Evolutionary conservation across 2,113 vertebrate species (phyloP).

Genomic region (Phylloscopus trochiloides): DNA sequence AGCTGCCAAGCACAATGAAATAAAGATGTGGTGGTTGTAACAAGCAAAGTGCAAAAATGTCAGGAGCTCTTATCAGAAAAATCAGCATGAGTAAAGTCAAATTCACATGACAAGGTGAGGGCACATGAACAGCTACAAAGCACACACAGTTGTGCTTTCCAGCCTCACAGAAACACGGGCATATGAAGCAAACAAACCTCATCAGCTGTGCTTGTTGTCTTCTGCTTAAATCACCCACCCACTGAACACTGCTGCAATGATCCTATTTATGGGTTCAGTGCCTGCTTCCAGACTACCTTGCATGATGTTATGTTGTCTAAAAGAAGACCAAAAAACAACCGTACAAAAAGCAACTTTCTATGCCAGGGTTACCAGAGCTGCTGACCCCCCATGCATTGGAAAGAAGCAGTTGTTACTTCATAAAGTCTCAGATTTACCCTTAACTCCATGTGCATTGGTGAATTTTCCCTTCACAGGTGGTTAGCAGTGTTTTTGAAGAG

Average conservation of each 20-base stretch:
- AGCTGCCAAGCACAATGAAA: conserved; percentile 10
- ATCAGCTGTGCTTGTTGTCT: background rate
- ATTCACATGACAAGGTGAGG: background rate
- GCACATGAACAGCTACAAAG: background rate
- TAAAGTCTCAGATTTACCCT: background rate
- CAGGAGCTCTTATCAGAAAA: background rate
- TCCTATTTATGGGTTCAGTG: conserved; percentile 16
- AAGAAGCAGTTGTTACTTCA: conserved; percentile 1
- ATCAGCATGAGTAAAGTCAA: background rate
- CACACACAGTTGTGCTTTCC: background rate
- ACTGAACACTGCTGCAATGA: background rate
- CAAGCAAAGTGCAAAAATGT: background rate
- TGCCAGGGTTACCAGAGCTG: background rate
- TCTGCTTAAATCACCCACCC: conserved; percentile 32
- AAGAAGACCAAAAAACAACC: background rate
- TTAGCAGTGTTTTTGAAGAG: background rate
- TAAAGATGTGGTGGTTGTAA: background rate
- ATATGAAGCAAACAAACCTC: background rate
- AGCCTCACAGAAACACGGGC: background rate
- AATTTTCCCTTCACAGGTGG: background rate
- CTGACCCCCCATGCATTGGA: background rate
- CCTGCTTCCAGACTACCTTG: conserved; percentile 16
- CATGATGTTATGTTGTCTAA: background rate
- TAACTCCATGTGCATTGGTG: background rate
- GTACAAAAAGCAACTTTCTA: background rate